These are phyloP conservation scores for Helicolenus hilgendorfi DNA, from an alignment of 2,797 vertebrate genomes.

Conservation along the genomic window DNA sequence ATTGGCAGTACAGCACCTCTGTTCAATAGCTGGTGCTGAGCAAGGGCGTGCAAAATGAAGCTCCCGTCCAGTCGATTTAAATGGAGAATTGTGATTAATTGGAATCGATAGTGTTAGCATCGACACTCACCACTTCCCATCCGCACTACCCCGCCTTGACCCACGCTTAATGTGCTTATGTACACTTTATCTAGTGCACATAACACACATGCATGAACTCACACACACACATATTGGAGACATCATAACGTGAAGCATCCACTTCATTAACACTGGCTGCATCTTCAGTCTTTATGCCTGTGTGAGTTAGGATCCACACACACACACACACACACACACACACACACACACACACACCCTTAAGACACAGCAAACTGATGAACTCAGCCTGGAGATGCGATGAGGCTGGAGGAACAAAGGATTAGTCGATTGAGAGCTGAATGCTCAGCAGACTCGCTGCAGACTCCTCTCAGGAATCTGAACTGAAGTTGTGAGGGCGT, in stretches of 20 bases:
- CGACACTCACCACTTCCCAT: slow-evolving; percentile 49
- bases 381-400: slow-evolving; percentile 58
- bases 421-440: slow-evolving; percentile 43
- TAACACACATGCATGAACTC: background rate
- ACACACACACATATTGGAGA: background rate
- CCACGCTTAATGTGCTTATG: slow-evolving; percentile 32
- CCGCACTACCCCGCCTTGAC: slow-evolving; percentile 14
- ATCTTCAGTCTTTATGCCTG: background rate
- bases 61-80: slow-evolving; percentile 69
- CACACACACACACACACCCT: background rate
- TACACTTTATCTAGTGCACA: background rate
- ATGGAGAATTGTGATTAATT: slow-evolving; percentile 85
- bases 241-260: background rate
- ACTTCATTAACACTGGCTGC: slow-evolving; percentile 30
- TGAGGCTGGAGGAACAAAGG: slow-evolving; percentile 45
- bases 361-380: slow-evolving; percentile 51
- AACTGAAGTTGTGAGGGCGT: background rate
- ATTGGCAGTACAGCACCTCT: slow-evolving; percentile 37
- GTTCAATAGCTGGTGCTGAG: slow-evolving; percentile 63
- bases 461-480: slow-evolving; percentile 1
- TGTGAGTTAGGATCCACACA: background rate
- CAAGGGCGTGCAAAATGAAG: slow-evolving; percentile 77
- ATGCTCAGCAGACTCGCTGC: slow-evolving; percentile 18
- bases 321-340: background rate
- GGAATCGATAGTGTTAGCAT: slow-evolving; percentile 69